phyloP scores from a whole-genome alignment of 2,888 invertebrate species.

The Coremacera marginata region DNA sequence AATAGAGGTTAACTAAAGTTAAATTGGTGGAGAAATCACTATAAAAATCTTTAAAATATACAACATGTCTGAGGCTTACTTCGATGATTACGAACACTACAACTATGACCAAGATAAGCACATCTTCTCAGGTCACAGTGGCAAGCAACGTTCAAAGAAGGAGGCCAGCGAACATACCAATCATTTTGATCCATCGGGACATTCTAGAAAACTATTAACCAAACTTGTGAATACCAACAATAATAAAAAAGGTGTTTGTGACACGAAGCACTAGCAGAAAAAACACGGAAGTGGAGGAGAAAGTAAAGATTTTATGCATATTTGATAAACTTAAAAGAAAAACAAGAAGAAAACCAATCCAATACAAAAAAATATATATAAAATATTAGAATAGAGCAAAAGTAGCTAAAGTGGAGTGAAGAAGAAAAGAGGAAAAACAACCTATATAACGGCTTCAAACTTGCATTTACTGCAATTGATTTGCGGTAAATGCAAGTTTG shows the following conservation, averaged over 20 bases:
- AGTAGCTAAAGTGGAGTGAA: conserved; percentile 7
- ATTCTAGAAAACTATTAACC: conserved; percentile 90
- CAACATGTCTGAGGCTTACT: conserved; percentile 85
- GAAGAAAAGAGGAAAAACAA: background rate
- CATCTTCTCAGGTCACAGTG: conserved; percentile 87
- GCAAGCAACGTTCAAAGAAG: conserved; percentile 90
- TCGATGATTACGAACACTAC: conserved; percentile 94
- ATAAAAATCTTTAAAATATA: conserved; percentile 1
- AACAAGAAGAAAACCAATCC: conserved; percentile 40
- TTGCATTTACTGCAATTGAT: conserved; percentile 1
- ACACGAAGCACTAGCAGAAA: conserved; percentile 26
- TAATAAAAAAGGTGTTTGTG: conserved; percentile 75
- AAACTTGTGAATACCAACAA: conserved; percentile 87
- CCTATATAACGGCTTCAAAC: background rate
- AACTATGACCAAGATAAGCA: conserved; percentile 94
- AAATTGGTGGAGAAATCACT: background rate
- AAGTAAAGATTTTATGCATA: conserved; percentile 33
- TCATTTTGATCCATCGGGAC: conserved; percentile 91
- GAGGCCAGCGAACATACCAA: conserved; percentile 91
- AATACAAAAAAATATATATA: conserved; percentile 19
- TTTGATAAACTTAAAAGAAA: conserved; percentile 47
- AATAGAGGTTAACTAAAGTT: background rate
- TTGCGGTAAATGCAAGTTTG: too few species aligned
- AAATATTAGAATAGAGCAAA: conserved; percentile 23
- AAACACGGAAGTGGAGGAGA: conserved; percentile 35